These are phyloP conservation scores for Penaeus japonicus DNA, from an alignment of 1,140 invertebrate species.

Conservation along the genomic window DNA sequence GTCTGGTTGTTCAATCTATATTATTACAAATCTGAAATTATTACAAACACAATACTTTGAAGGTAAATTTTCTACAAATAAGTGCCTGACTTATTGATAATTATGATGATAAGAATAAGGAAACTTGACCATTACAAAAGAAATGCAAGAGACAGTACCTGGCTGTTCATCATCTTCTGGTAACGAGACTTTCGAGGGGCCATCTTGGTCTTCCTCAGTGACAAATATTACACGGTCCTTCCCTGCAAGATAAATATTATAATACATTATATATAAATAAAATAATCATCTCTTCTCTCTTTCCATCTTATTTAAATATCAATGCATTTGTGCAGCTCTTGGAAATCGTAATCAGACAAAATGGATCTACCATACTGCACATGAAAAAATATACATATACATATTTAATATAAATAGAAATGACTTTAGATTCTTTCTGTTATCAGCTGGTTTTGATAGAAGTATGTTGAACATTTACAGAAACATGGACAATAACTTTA, in stretches of 20 bases:
- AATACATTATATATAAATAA: too few relatives aligned
- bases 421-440: too few relatives aligned
- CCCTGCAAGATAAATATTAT: conserved; percentile 65
- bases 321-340: too few relatives aligned
- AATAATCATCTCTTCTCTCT: too few relatives aligned
- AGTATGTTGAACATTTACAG: too few relatives aligned
- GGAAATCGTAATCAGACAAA: too few relatives aligned
- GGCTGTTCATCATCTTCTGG: conserved; percentile 70
- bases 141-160: conserved; percentile 55
- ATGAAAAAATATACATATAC: too few relatives aligned
- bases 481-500: too few relatives aligned
- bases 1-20: neutral
- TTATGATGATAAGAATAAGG: neutral
- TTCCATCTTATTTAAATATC: too few relatives aligned
- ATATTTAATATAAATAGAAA: too few relatives aligned
- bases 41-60: neutral
- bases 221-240: conserved; percentile 88
- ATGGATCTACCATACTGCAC: too few relatives aligned
- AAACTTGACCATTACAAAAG: conserved; percentile 67
- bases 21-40: neutral
- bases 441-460: too few relatives aligned
- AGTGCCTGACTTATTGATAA: neutral
- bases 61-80: conserved; percentile 13
- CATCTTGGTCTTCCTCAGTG: conserved; percentile 76
- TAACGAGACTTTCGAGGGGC: conserved; percentile 76